Evolutionary conservation across 2,888 invertebrate genomes (phyloP).

Genomic region (Gonocerus acuteangulatus): DNA sequence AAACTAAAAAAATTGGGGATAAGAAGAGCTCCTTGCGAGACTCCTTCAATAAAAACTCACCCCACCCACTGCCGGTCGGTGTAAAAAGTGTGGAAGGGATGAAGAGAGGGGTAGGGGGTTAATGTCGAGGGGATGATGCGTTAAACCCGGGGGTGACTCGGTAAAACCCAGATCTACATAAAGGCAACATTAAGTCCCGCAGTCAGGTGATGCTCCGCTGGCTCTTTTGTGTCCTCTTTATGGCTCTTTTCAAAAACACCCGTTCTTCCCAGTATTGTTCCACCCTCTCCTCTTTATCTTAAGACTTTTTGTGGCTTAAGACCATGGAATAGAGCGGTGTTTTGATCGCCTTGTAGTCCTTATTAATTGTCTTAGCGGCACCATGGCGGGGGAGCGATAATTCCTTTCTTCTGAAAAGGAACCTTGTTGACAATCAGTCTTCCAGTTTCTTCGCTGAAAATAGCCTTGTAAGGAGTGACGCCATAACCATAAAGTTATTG

Average conservation of each 20-base stretch:
- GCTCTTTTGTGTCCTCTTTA: conserved; percentile 33
- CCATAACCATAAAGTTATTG: too few species aligned
- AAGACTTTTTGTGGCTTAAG: conserved; percentile 16
- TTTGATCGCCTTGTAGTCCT: conserved; percentile 1
- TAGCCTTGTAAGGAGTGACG: too few species aligned
- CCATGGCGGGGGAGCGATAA: too few species aligned
- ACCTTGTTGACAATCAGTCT: too few species aligned
- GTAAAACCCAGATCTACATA: conserved; percentile 29
- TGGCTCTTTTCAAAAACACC: conserved; percentile 30
- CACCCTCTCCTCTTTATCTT: conserved; percentile 18
- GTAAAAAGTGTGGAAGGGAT: background rate
- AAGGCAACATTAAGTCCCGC: conserved; percentile 31
- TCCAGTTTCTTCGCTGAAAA: too few species aligned
- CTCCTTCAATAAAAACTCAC: background rate
- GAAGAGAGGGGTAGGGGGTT: background rate
- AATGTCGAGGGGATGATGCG: conserved; percentile 20
- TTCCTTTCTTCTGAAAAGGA: too few species aligned
- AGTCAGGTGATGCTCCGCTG: conserved; percentile 35
- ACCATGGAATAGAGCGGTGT: background rate
- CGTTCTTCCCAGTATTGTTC: conserved; percentile 27
- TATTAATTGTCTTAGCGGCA: conserved; percentile 18
- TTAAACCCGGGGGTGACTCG: conserved; percentile 7
- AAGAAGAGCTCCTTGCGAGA: background rate
- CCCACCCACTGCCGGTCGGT: background rate
- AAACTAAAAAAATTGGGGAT: background rate